These are phyloP conservation scores for Drosophila arizonae DNA, from an alignment of 1,140 invertebrate genomes.

Conservation along the genomic window DNA sequence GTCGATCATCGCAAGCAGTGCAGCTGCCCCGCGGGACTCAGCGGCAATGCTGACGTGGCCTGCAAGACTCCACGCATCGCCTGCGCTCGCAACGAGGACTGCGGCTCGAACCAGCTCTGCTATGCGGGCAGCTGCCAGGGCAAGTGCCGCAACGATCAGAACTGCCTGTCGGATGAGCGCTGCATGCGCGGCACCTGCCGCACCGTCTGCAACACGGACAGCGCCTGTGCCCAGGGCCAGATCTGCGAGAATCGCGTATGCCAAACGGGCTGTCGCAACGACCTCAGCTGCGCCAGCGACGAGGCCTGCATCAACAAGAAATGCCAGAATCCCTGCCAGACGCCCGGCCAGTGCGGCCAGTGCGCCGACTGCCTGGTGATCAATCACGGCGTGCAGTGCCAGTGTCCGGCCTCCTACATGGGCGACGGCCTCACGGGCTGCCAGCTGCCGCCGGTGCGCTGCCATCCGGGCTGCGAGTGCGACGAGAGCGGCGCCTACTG, in stretches of 20 bases:
- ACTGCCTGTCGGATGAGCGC: slow-evolving; percentile 92
- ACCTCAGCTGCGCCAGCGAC: slow-evolving; percentile 88
- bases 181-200: slow-evolving; percentile 92
- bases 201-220: slow-evolving; percentile 92
- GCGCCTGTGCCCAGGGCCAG: slow-evolving; percentile 89
- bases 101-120: slow-evolving; percentile 87
- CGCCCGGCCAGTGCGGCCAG: slow-evolving; percentile 88
- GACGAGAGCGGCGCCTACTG: slow-evolving; percentile 90
- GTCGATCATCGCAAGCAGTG: slow-evolving; percentile 89
- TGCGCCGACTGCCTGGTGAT: slow-evolving; percentile 92
- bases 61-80: slow-evolving; percentile 87
- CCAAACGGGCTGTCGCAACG: slow-evolving; percentile 91
- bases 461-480: slow-evolving; percentile 88
- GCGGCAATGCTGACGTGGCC: slow-evolving; percentile 89
- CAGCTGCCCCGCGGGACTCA: slow-evolving; percentile 87
- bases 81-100: slow-evolving; percentile 87
- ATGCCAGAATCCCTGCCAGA: slow-evolving; percentile 91
- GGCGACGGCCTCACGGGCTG: slow-evolving; percentile 92
- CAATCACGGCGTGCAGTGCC: slow-evolving; percentile 92
- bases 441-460: slow-evolving; percentile 86
- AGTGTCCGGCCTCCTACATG: slow-evolving; percentile 90
- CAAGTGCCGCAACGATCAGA: slow-evolving; percentile 89
- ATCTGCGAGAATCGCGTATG: slow-evolving; percentile 94
- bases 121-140: slow-evolving; percentile 89
- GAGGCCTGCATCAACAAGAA: slow-evolving; percentile 92